Conservation (phyloP, 2,113 vertebrate genomes). For the Bos taurus region ARS-UCD2.0 NC_037328.1:35358501-35359000, state of each 20-base stretch:
- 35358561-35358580: not conserved
- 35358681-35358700: not conserved
- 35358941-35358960: not conserved
- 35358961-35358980: not conserved
- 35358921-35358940: not conserved
- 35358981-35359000: not conserved
- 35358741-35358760: not conserved
- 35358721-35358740: not conserved
- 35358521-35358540: not conserved
- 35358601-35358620: not conserved
- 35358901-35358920: not conserved
- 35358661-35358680: not conserved
- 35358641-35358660: not conserved
- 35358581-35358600: not conserved
- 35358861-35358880: not conserved
- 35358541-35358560: not conserved
- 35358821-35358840: not conserved
- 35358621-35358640: not conserved
- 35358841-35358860: not conserved
- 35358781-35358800: not conserved
- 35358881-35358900: not conserved
- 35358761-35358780: not conserved
- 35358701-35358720: not conserved
- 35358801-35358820: not conserved
- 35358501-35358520: not conserved